Conservation (phyloP, 2,797 vertebrate genomes). For the Echiichthys vipera region DNA sequence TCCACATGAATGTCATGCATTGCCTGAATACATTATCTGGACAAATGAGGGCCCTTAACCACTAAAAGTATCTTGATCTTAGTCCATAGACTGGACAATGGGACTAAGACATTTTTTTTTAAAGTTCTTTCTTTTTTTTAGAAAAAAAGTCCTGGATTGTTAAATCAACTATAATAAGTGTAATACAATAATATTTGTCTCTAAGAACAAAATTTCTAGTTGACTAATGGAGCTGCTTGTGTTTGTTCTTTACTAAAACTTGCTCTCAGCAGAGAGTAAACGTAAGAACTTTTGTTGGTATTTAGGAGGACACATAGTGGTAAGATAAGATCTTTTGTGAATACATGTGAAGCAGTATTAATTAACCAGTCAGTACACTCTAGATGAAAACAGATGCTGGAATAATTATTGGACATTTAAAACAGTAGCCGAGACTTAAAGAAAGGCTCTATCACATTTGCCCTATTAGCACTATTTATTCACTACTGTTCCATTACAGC, state of each 20-base stretch:
- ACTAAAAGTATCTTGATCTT: not conserved
- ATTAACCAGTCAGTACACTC: not conserved
- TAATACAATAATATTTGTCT: no score
- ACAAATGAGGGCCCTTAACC: not conserved
- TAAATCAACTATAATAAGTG: no score
- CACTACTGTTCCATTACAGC: constrained; percentile 3
- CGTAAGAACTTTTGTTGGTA: no score
- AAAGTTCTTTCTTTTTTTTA: not conserved
- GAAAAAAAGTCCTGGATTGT: not conserved
- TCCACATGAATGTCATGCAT: not conserved
- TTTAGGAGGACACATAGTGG: no score
- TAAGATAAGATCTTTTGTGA: no score
- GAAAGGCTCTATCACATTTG: constrained; percentile 8
- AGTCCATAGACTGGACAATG: not conserved
- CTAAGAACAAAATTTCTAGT: no score
- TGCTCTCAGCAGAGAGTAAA: no score
- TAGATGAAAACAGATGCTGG: not conserved
- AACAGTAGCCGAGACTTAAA: constrained; percentile 23
- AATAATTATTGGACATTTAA: constrained; percentile 19
- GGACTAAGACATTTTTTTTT: not conserved
- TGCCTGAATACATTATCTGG: constrained; percentile 1
- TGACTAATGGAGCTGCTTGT: no score
- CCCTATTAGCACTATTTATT: constrained; percentile 26
- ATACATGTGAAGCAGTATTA: not conserved
- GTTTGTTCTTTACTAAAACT: no score